phyloP scores from a whole-genome alignment of 2,797 vertebrate genomes.

The Mallotus villosus region DNA sequence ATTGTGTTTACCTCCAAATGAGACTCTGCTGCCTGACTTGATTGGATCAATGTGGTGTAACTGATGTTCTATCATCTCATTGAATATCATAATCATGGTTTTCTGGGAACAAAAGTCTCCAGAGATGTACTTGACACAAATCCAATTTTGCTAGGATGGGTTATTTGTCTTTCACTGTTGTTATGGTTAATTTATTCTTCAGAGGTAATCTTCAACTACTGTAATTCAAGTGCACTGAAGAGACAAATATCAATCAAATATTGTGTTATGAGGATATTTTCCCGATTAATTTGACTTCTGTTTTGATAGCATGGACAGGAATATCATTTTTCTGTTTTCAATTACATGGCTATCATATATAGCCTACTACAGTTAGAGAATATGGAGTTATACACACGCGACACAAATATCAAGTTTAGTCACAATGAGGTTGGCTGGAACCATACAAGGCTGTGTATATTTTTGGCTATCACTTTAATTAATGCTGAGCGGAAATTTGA shows the following conservation, averaged over 20 bases:
- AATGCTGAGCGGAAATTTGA: constrained; percentile 59
- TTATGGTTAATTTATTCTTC: constrained; percentile 37
- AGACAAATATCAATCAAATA: not conserved
- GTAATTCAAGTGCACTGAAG: not conserved
- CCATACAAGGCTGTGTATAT: constrained; percentile 41
- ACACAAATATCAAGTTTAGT: constrained; percentile 24
- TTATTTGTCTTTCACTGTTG: constrained; percentile 54
- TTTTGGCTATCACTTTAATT: constrained; percentile 67
- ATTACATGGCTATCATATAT: not conserved
- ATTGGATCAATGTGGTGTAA: constrained; percentile 50
- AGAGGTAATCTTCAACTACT: constrained; percentile 4
- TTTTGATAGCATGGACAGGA: not conserved
- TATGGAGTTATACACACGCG: constrained; percentile 15
- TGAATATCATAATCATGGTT: constrained; percentile 44
- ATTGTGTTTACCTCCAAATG: constrained; percentile 36
- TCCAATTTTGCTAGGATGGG: constrained; percentile 37
- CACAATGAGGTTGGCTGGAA: constrained; percentile 24
- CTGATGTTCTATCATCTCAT: constrained; percentile 47
- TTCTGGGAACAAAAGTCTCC: constrained; percentile 56
- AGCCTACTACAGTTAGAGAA: not conserved
- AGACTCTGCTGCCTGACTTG: constrained; percentile 29
- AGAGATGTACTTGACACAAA: constrained; percentile 49
- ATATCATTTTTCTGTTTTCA: not conserved
- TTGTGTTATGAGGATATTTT: not conserved
- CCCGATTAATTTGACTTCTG: not conserved